These are phyloP conservation scores for Lysiphlebus fabarum DNA, from an alignment of 1,140 invertebrate species.

Conservation along the genomic window DNA sequence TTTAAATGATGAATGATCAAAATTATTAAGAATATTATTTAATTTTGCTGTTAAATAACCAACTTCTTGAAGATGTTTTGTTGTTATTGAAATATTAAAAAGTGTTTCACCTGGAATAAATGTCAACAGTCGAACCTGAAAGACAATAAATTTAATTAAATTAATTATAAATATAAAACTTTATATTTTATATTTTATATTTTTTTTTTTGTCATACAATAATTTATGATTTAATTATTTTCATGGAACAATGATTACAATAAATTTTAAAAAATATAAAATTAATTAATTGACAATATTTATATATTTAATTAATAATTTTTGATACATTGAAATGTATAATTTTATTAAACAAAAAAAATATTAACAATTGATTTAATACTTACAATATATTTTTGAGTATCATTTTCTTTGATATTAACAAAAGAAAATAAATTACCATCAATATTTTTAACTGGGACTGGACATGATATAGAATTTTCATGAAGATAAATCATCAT, in stretches of 20 bases:
- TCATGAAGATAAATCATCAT: constrained; percentile 67
- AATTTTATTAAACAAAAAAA: too few species aligned
- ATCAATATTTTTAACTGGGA: constrained; percentile 65
- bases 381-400: constrained; percentile 19
- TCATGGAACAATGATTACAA: too few species aligned
- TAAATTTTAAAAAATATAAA: too few species aligned
- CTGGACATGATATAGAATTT: constrained; percentile 62
- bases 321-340: too few species aligned
- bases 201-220: too few species aligned
- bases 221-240: too few species aligned
- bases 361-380: too few species aligned
- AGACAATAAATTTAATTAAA: background rate
- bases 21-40: constrained; percentile 65
- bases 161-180: too few species aligned
- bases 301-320: too few species aligned
- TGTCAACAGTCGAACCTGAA: constrained; percentile 65
- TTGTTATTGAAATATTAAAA: constrained; percentile 55
- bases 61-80: constrained; percentile 64
- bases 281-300: too few species aligned
- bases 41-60: constrained; percentile 69
- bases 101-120: constrained; percentile 72
- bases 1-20: constrained; percentile 68
- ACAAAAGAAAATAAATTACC: constrained; percentile 63
- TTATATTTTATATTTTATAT: too few species aligned
- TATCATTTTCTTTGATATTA: constrained; percentile 24